A percentile compares a stretch with the other conserved stretches of the same genome.
Evolutionary conservation across 2,888 invertebrate genomes (phyloP).

Genomic region (Hermaeophaga mercurialis): DNA sequence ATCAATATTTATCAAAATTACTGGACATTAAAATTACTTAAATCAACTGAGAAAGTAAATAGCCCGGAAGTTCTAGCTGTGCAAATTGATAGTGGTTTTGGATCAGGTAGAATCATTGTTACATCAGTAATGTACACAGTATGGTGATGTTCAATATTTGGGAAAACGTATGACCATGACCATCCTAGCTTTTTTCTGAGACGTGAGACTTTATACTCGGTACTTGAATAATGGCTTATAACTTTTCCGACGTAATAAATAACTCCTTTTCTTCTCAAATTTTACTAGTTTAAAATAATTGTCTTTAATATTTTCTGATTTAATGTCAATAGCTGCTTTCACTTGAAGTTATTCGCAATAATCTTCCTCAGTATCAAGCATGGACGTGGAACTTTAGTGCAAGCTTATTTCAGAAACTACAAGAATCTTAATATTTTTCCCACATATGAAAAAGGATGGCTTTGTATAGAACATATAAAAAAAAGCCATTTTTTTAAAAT

Average conservation of each 20-base stretch:
- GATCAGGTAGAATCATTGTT: constrained; percentile 8
- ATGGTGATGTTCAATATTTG: constrained; percentile 5
- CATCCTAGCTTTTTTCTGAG: constrained; percentile 12
- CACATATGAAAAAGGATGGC: no score
- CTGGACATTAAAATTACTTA: constrained; percentile 17
- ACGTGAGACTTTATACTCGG: constrained; percentile 5
- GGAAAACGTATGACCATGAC: constrained; percentile 15
- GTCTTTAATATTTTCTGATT: constrained; percentile 10
- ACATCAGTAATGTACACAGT: constrained; percentile 9
- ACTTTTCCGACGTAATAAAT: constrained; percentile 14
- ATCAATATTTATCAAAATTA: not conserved
- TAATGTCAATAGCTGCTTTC: not conserved
- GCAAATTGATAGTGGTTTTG: not conserved
- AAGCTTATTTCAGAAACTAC: no score
- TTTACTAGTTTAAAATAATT: constrained; percentile 12
- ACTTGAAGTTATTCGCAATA: no score
- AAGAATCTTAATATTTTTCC: no score
- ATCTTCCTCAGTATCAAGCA: no score
- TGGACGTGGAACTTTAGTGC: no score
- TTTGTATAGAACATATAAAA: no score
- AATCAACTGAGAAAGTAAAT: constrained; percentile 9
- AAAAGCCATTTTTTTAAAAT: no score
- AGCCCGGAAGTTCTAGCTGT: constrained; percentile 10
- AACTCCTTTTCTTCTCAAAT: constrained; percentile 16
- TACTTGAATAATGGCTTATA: constrained; percentile 2